Evolutionary conservation across 1,140 invertebrate species (phyloP), one percentile per base, ranked within the genome.

Genomic region (Parapsyche elsis): DNA sequence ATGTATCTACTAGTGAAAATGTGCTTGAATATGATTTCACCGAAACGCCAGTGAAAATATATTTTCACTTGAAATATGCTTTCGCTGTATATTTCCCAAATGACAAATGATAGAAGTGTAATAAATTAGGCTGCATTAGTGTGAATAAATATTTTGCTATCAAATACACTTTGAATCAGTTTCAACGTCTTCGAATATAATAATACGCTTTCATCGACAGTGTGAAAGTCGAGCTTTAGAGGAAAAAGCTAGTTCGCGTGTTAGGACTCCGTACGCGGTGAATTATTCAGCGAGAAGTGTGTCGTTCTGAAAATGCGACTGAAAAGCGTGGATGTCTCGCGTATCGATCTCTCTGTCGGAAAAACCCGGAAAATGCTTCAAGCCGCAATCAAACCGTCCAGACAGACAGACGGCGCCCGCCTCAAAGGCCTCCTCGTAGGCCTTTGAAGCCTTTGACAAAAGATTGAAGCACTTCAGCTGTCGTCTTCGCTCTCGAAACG

Each of bases 211-310:
- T 21, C 1, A 67, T 59, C 1, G 2, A 4, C 1, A 21, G n/a
- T 5, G 71, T 74, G 71, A 19, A 21, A 10, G 44, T 10, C 71
- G 0, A 49, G 5, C 71, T 74, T 74, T 19, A 74, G 0, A 19
- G 10, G 9, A 21, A 74, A 74, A 38, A 46, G 38, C 46, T 16
- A 38, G 14, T 12, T 71, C 70, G 71, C 71, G 71, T 74, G 71
- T 21, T 49, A 23, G 44, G 10, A 10, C 1, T 5, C 24, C 71
- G 44, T 74, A 14, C 19, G 7, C 9, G 9, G 71, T 74, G 71
- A 74, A 74, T 74, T 44, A 74, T 74, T 74, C 71, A 74, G 44
- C 44, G 71, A 46, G 71, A 23, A 23, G 71, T 45, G 71, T 74
- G 45, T 74, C 21, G 38, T 16, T 67, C 71, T 74, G 71, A 16